Base-by-base conservation (phyloP, 1,140 invertebrate genomes). In the Chrysopa pallens region DNA sequence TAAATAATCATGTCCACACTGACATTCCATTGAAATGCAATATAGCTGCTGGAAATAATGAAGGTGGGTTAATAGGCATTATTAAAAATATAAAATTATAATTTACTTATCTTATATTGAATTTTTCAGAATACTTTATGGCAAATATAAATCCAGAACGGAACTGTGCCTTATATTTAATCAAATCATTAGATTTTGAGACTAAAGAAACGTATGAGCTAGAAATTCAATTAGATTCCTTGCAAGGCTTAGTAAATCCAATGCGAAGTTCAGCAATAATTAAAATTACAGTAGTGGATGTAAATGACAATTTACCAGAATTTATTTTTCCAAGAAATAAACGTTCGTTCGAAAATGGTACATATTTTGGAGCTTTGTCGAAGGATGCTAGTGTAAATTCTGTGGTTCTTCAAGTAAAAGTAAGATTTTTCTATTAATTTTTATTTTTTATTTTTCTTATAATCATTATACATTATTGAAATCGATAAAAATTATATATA, bases 221-320 rank as follows among this genome's bases (percentile, higher is more conserved):
- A n/a, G 78, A 82, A 54, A 67, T 89, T 5, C 73, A 76, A 48
- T 58, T 90, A 1, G 73, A 79, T 14, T 84, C 84, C 0, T 66
- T 83, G 11, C 73, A 78, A 17, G 84, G 83, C 8, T 67, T 83
- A 6, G 70, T 86, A 5, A 86, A 84, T 61, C 76, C 76, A 0
- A 72, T 77, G 8, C 72, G 74, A 42, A 81, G 78, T 49, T 70
- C 69, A 8, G 75, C 83, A 0, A 73, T 76, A 53, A 71, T 94
- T 0, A 81, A 80, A 46, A 72, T 94, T 5, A 80, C 84, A 49
- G 76, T 94, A 0, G 63, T 79, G 0, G 88, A 93, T 56, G 72
- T 84, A 1, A 93, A 93, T 53, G 88, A 93, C 53, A 91, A 92
- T 55, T 66, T 67, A 4, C 88, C 89, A 0, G 68, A 74, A 44